A percentile compares a stretch with the other conserved stretches of the same genome.
Conservation (phyloP, 2,113 vertebrate genomes). For the Nansenia antarctica region DNA sequence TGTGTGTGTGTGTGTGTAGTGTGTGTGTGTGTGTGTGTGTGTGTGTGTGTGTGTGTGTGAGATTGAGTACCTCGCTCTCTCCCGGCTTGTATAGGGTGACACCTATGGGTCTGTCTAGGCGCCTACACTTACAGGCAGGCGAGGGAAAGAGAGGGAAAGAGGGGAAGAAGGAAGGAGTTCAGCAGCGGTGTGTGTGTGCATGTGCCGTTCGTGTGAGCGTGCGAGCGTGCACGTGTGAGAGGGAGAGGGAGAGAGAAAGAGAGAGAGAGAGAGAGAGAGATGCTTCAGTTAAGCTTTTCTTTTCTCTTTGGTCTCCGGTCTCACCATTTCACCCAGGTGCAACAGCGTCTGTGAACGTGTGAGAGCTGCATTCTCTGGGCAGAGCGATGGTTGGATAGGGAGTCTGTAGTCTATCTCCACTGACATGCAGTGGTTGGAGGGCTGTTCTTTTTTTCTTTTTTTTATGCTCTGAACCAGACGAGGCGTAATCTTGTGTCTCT, state of each 20-base stretch:
- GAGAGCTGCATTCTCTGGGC: slow-evolving; percentile 1
- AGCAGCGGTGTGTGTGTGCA: not conserved
- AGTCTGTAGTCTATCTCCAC: slow-evolving; percentile 55
- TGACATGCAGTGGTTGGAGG: slow-evolving; percentile 59
- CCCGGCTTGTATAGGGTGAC: slow-evolving; percentile 84
- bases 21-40: too few species aligned
- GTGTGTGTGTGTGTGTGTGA: too few species aligned
- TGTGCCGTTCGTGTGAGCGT: not conserved
- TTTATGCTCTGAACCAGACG: slow-evolving; percentile 61
- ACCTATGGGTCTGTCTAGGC: slow-evolving; percentile 78
- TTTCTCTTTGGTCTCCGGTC: not conserved
- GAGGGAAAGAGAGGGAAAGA: not conserved
- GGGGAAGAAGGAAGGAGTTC: not conserved
- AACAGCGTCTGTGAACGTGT: slow-evolving; percentile 1
- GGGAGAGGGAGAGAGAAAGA: not conserved
- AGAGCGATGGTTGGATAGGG: slow-evolving; percentile 31
- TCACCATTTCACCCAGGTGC: not conserved
- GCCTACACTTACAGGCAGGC: slow-evolving; percentile 60
- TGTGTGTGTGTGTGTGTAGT: too few species aligned
- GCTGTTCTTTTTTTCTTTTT: slow-evolving; percentile 61
- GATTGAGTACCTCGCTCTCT: slow-evolving; percentile 60
- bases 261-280: not conserved
- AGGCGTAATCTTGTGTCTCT: slow-evolving; percentile 66
- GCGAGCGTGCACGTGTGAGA: not conserved
- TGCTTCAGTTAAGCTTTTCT: not conserved